phyloP scores from a whole-genome alignment of 2,113 vertebrate genomes.

The Chelonoidis abingdonii region DNA sequence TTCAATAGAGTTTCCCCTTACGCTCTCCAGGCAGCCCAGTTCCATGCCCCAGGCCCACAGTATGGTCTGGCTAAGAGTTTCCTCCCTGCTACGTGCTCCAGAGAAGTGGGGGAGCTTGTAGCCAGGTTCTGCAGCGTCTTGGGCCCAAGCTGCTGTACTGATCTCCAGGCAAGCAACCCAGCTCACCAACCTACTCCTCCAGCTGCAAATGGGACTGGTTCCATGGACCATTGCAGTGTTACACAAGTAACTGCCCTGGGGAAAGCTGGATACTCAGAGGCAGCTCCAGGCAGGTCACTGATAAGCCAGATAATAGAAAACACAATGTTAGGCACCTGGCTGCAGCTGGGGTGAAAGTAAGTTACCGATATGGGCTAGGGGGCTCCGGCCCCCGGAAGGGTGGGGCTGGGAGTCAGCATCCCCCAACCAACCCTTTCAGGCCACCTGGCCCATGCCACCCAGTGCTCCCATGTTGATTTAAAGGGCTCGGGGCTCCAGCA shows the following conservation, averaged over 20 bases:
- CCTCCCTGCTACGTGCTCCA: not conserved
- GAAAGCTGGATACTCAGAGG: fast-evolving
- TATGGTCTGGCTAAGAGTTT: not conserved
- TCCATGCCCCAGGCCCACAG: not conserved
- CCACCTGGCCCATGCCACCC: no score
- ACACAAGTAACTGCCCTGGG: not conserved
- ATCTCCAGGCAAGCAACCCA: not conserved
- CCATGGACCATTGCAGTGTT: not conserved
- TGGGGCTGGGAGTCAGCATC: no score
- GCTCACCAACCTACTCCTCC: not conserved
- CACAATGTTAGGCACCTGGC: not conserved
- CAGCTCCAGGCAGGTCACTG: not conserved
- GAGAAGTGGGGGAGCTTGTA: fast-evolving
- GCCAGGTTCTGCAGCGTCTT: not conserved
- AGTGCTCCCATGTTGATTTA: no score
- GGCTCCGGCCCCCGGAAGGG: no score
- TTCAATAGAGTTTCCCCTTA: not conserved
- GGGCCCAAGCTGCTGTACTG: not conserved
- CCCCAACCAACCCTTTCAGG: no score
- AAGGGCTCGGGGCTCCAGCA: no score
- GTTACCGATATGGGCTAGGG: no score
- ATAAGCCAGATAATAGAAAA: not conserved
- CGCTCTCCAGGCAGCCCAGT: not conserved
- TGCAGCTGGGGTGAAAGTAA: fast-evolving
- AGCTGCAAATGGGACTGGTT: not conserved